These are phyloP conservation scores for Podarcis siculus DNA, from an alignment of 2,797 vertebrate species.

Conservation along the genomic window DNA sequence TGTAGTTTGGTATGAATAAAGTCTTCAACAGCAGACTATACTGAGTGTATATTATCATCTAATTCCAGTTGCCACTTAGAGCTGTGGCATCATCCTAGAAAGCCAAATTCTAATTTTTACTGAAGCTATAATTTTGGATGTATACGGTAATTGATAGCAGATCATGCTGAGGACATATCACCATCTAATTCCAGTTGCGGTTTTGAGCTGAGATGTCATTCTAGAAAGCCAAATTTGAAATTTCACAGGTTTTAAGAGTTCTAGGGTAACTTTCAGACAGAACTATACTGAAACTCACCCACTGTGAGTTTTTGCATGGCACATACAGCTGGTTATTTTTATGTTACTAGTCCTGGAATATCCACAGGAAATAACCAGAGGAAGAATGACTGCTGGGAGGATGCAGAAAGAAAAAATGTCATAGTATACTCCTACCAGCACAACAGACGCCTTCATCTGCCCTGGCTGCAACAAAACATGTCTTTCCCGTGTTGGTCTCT, in stretches of 20 bases:
- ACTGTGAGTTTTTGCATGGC: neutral
- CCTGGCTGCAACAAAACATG: no score
- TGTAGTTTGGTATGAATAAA: constrained; percentile 7
- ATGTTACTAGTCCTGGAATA: neutral
- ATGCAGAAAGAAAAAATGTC: no score
- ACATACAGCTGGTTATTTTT: neutral
- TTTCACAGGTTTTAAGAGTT: constrained; percentile 38
- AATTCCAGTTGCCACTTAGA: constrained; percentile 51
- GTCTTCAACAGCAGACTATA: constrained; percentile 35
- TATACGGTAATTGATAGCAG: constrained; percentile 28
- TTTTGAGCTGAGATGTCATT: constrained; percentile 46
- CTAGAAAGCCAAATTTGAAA: constrained; percentile 35
- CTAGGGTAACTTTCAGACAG: constrained; percentile 30
- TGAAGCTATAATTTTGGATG: neutral
- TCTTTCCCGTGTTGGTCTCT: no score
- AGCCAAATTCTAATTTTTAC: constrained; percentile 21
- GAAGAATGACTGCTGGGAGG: no score
- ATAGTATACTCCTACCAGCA: no score
- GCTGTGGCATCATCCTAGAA: constrained; percentile 41
- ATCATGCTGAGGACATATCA: constrained; percentile 1
- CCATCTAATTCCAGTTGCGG: constrained; percentile 42
- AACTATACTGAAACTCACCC: neutral
- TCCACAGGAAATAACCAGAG: neutral
- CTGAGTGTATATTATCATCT: neutral
- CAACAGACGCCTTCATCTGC: no score